Evolutionary conservation across 2,113 vertebrate species (phyloP), one percentile per base, ranked within the genome.

Genomic region (Podarcis muralis): DNA sequence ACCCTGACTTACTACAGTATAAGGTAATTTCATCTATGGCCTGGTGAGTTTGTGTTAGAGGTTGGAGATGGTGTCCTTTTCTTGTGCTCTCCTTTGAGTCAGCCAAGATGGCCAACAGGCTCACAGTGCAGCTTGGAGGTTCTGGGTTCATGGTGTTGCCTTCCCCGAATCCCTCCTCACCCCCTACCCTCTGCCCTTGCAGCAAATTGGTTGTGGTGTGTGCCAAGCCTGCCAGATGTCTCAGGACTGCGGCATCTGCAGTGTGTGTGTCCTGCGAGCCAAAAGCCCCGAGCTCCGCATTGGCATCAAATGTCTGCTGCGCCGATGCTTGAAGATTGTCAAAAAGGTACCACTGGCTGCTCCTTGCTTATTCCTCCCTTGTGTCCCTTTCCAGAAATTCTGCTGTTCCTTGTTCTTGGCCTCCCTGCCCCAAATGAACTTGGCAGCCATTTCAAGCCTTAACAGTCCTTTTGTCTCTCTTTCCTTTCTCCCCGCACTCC

Each of bases 311-410:
- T 97, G 96, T 86, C 94, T 95, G 43, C 93, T 11, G 89, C 95
- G 96, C 90, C 95, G 95, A 79, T 97, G 96, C 92, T 94, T 96
- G 80, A 91, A 92, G 86, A 96, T 96, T 86, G 91, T 96, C 83
- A 93, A 94, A 77, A 96, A 92, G 92, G 96, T 96, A 89, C 59
- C 82, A 76, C 84, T 32, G 18, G 59, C 81, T 83, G 93, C 81
- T 92, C 77, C 74, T 53, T 66, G 79, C 80, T 76, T 81, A 18
- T 74, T 62, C 71, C 16, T 84, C 30, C 87, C 81, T 78, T 65
- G 43, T 3, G 71, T 40, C 25, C 59, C n/a, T 74, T 68, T 76
- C 85, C 87, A 48, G 81, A 75, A 69, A 27, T 78, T 75, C 91
- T 68, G 53, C 71, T 66, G 6, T 72, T 85, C 32, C 32, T 81